Conservation (phyloP, 2,797 vertebrate genomes). For the Apodemus agrarius region DNA sequence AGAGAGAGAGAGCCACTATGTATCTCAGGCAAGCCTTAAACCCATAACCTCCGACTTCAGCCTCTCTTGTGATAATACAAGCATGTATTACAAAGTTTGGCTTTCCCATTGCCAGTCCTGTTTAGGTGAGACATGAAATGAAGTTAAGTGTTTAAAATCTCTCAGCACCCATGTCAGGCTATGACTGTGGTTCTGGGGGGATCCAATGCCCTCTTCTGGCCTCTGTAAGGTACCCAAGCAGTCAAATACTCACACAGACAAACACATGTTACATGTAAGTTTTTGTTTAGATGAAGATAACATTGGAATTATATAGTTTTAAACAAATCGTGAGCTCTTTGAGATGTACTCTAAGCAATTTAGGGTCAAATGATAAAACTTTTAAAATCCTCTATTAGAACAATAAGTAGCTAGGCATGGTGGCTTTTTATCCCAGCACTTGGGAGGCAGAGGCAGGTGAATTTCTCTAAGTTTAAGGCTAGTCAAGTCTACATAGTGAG, state of each 20-base stretch:
- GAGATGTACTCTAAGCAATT: neutral
- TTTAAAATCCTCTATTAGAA: neutral
- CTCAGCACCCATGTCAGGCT: neutral
- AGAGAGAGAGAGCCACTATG: neutral
- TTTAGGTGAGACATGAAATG: neutral
- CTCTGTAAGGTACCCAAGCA: neutral
- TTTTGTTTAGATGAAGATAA: constrained; percentile 27
- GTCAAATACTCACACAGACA: neutral
- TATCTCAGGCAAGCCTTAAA: neutral
- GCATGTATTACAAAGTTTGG: neutral
- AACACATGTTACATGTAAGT: neutral
- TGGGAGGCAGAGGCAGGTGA: neutral
- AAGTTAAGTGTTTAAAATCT: neutral
- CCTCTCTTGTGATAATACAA: neutral
- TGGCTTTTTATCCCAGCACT: neutral
- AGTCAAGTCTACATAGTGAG: neutral
- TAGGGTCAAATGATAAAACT: neutral
- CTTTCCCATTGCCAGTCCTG: neutral
- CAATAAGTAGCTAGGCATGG: neutral
- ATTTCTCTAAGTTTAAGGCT: neutral
- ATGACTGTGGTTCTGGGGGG: neutral
- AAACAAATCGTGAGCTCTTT: neutral
- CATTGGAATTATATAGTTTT: neutral
- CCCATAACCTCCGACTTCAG: neutral
- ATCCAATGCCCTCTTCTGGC: neutral